phyloP scores from a whole-genome alignment of 2,888 invertebrate genomes.

The Synergus gifuensis region DNA sequence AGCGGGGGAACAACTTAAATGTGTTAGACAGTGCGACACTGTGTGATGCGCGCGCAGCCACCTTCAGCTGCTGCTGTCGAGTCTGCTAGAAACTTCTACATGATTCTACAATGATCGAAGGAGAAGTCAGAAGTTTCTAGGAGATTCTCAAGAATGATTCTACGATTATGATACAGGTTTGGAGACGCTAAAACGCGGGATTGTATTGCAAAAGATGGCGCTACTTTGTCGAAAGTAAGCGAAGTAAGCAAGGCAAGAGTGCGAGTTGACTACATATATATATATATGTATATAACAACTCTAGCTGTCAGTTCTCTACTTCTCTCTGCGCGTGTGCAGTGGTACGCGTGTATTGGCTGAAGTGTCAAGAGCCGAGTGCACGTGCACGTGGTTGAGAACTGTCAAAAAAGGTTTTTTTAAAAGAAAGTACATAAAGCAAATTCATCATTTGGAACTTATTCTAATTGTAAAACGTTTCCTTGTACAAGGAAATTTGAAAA shows the following conservation, averaged over 20 bases:
- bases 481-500: background rate
- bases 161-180: slow-evolving; percentile 4
- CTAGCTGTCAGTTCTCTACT: background rate
- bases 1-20: slow-evolving; percentile 58
- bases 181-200: background rate
- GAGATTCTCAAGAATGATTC: slow-evolving; percentile 6
- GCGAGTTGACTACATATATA: no score
- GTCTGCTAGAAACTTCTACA: slow-evolving; percentile 50
- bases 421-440: background rate
- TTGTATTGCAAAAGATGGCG: slow-evolving; percentile 15
- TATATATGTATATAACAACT: no score
- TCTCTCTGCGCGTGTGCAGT: background rate
- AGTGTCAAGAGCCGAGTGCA: slow-evolving; percentile 16
- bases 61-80: slow-evolving; percentile 45
- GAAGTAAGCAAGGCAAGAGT: background rate
- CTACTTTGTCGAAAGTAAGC: slow-evolving; percentile 16
- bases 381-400: slow-evolving; percentile 4
- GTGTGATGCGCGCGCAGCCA: slow-evolving; percentile 54
- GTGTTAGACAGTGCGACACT: slow-evolving; percentile 53
- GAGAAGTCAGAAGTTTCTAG: slow-evolving; percentile 25
- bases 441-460: background rate
- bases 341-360: background rate
- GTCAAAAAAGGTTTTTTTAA: background rate
- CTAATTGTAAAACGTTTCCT: background rate
- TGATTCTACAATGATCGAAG: slow-evolving; percentile 60